Percentiles rank a stretch among this genome's conserved stretches.
phyloP scores from a whole-genome alignment of 2,113 vertebrate genomes.

The Aix galericulata region DNA sequence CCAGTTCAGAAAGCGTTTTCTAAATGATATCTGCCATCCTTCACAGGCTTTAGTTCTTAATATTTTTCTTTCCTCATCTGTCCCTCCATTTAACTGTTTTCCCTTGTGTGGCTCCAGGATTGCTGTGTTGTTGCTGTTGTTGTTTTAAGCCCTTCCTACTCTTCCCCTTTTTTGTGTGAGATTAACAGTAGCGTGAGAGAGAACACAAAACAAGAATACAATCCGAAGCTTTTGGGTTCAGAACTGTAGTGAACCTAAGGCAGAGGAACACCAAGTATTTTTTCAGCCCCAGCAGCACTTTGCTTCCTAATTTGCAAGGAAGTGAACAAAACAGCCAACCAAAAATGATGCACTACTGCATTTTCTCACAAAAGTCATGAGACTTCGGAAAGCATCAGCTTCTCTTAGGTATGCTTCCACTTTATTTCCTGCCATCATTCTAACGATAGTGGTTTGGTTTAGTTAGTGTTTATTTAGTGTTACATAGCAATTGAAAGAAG shows the following conservation, averaged over 20 bases:
- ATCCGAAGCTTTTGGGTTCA: neutral
- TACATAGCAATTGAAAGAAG: neutral
- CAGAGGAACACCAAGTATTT: neutral
- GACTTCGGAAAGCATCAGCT: neutral
- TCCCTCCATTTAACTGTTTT: neutral
- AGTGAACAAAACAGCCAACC: neutral
- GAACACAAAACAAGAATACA: neutral
- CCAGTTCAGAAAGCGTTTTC: neutral
- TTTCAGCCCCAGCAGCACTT: neutral
- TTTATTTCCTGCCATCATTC: neutral
- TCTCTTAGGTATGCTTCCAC: neutral
- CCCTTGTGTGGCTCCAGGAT: neutral
- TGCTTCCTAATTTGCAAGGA: neutral
- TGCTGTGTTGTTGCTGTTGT: neutral
- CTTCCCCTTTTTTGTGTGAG: rapidly evolving
- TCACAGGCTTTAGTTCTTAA: neutral
- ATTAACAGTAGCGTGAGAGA: neutral
- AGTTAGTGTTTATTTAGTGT: neutral
- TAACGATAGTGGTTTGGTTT: neutral
- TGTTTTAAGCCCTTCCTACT: neutral
- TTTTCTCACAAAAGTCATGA: neutral
- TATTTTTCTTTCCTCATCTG: neutral
- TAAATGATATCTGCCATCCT: neutral
- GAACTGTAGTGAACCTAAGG: neutral
- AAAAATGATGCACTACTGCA: neutral